A percentile compares a stretch with the other conserved stretches of the same genome.
Conservation (phyloP, 2,888 invertebrate genomes). For the Acanthococcus lagerstroemiae region DNA sequence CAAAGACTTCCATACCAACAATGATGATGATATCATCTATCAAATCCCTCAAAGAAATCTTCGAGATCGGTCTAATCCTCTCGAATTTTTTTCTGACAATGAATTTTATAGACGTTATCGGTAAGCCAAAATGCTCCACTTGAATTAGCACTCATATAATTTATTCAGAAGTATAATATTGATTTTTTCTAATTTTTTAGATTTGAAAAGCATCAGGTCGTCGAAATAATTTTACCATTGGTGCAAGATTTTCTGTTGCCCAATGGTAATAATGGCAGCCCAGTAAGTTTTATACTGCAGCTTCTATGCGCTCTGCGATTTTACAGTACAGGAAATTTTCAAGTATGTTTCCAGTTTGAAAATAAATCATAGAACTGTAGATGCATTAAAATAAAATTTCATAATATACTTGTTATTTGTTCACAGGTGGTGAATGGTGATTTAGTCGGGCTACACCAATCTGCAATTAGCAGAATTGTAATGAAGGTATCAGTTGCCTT, state of each 20-base stretch:
- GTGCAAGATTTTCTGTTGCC: not conserved
- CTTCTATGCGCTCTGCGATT: no score
- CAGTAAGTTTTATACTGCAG: not conserved
- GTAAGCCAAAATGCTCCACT: not conserved
- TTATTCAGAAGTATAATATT: not conserved
- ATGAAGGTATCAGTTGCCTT: not conserved
- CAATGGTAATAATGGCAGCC: not conserved
- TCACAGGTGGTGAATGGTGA: no score
- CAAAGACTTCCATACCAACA: no score
- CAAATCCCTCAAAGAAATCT: no score
- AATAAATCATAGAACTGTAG: not conserved
- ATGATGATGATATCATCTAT: no score
- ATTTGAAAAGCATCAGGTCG: not conserved
- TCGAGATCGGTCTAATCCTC: not conserved
- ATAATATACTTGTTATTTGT: not conserved
- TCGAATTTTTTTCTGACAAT: not conserved
- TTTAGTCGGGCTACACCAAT: not conserved
- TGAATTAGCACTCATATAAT: not conserved
- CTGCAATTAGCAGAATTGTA: not conserved
- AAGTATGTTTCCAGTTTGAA: not conserved
- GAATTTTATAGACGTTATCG: no score
- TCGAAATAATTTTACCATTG: not conserved
- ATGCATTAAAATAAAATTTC: not conserved
- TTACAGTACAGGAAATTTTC: not conserved
- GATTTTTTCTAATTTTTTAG: not conserved